Evolutionary conservation across 1,140 invertebrate species (phyloP), one percentile per base, ranked within the genome.

Genomic region (Drosophila burlai): DNA sequence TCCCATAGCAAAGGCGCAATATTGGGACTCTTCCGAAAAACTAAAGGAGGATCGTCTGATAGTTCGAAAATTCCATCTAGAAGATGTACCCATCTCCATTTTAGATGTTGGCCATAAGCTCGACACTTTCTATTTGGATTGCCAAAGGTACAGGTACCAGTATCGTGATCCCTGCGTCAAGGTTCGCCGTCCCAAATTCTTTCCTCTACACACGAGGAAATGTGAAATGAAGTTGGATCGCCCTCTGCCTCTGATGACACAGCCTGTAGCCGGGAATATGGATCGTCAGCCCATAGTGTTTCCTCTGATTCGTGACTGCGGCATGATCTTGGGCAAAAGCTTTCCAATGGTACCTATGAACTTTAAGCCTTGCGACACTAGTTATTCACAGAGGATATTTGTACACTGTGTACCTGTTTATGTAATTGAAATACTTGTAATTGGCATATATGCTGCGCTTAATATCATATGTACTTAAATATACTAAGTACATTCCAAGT

Each of bases 91-190:
- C 0, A 43, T 87, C 2, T 42, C 21, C 2, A 40, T 69, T 49
- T 49, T 83, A 4, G 78, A 81, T 50, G 76, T 69, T 24, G 47
- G 46, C 8, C 57, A 59, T 4, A 49, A 49, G 1, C 40, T 78
- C 24, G 81, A 92, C 38, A 46, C 62, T 2, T 91, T 86, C 54
- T 91, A 89, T 26, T 61, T 83, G 24, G 63, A 79, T 13, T 86
- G 80, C 9, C 91, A 92, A 47, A 71, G 80, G 36, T 52, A 71
- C 47, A 74, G 78, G 26, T 84, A 92, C 52, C 83, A 77, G 21
- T 91, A 66, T 62, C 76, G 76, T 7, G 87, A 90, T 55, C 50
- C 82, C 4, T 55, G 62, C 34, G 40, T 75, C 16, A 86, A 77
- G 26, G 2, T 91, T 13, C 65, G 57, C 13, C 40, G 31, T 1